Conservation (phyloP, 2,888 invertebrate genomes). For the Athalia cordata region DNA sequence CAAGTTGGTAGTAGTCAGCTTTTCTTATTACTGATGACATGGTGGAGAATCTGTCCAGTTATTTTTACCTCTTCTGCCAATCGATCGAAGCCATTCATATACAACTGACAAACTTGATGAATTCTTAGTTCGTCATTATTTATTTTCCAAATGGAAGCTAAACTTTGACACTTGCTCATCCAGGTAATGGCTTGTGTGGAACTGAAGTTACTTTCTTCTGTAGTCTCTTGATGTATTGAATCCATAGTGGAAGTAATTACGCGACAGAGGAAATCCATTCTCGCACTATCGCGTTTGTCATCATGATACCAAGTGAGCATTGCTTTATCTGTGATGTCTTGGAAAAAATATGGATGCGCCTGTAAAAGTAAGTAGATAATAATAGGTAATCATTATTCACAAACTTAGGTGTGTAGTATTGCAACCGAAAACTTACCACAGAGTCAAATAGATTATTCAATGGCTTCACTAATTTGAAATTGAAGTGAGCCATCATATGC, state of each 20-base stretch:
- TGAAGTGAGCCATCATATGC: constrained; percentile 87
- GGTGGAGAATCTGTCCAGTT: background rate
- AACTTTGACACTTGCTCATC: constrained; percentile 82
- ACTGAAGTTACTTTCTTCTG: constrained; percentile 74
- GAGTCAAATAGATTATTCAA: constrained; percentile 87
- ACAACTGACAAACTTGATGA: constrained; percentile 84
- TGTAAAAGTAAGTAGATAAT: constrained; percentile 48
- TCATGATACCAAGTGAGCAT: constrained; percentile 75
- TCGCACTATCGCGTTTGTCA: constrained; percentile 79
- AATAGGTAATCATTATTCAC: constrained; percentile 27
- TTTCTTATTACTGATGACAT: constrained; percentile 9
- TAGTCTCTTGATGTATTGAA: constrained; percentile 79
- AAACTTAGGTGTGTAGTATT: background rate
- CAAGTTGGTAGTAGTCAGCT: no score
- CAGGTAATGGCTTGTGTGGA: constrained; percentile 77
- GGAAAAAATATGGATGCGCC: constrained; percentile 69
- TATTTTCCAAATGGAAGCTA: constrained; percentile 87
- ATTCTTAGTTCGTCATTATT: constrained; percentile 84
- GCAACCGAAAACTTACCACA: constrained; percentile 72
- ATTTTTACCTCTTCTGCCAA: constrained; percentile 77
- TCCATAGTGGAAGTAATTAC: constrained; percentile 85
- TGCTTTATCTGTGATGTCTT: constrained; percentile 66
- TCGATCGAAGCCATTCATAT: constrained; percentile 77
- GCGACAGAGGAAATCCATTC: constrained; percentile 84
- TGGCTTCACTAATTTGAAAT: constrained; percentile 83